Conservation (phyloP, 2,888 invertebrate genomes). For the Diplolepis rosae region DNA sequence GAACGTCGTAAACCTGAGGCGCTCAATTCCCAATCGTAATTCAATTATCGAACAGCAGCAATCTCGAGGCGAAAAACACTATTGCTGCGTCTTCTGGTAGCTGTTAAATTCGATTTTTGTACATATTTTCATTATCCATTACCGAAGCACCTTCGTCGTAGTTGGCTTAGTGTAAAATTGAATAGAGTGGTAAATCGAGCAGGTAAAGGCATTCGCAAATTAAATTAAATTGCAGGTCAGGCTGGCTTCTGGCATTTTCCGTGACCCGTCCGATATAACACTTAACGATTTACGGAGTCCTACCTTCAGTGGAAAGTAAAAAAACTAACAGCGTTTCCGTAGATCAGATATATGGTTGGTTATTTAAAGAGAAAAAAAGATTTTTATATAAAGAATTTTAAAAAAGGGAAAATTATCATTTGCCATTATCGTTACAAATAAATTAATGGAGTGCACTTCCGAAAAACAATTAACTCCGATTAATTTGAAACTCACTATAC, state of each 20-base stretch:
- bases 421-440: too few species aligned
- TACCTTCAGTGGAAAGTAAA: background rate
- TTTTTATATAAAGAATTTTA: background rate
- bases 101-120: slow-evolving; percentile 6
- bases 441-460: too few species aligned
- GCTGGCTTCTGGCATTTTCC: slow-evolving; percentile 14
- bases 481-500: too few species aligned
- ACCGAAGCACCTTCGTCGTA: slow-evolving; percentile 11
- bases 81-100: background rate
- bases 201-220: background rate
- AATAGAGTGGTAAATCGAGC: slow-evolving; percentile 5
- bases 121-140: slow-evolving; percentile 27
- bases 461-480: too few species aligned
- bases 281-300: slow-evolving; percentile 3
- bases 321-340: background rate
- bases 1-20: background rate
- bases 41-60: slow-evolving; percentile 25
- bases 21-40: background rate
- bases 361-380: background rate
- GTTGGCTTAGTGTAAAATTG: slow-evolving; percentile 20
- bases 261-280: slow-evolving; percentile 5
- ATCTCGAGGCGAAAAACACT: slow-evolving; percentile 3
- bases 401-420: background rate
- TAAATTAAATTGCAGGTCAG: slow-evolving; percentile 25
- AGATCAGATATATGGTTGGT: background rate